These are phyloP conservation scores for Hycleus phaleratus DNA, from an alignment of 1,140 invertebrate genomes.

Conservation along the genomic window DNA sequence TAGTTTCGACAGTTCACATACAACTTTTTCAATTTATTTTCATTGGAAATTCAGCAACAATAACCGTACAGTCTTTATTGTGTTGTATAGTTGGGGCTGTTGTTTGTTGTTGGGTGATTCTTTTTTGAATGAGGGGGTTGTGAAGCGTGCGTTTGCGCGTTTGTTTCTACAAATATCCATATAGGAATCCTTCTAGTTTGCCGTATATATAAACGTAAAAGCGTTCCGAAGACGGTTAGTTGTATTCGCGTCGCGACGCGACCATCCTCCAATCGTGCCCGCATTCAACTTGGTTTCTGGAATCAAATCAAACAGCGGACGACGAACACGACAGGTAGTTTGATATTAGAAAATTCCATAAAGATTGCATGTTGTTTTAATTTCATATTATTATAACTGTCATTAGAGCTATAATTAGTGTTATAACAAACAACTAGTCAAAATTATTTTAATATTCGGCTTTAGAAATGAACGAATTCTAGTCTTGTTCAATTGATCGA, in stretches of 20 bases:
- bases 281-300: neutral
- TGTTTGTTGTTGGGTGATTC: too few species aligned
- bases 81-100: too few species aligned
- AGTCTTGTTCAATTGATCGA: constrained; percentile 15
- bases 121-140: constrained; percentile 1
- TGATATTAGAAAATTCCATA: neutral
- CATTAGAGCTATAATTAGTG: too few species aligned
- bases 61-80: too few species aligned
- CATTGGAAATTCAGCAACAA: too few species aligned
- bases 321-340: neutral
- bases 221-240: constrained; percentile 7
- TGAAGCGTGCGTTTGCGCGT: constrained; percentile 8
- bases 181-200: constrained; percentile 2
- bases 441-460: neutral
- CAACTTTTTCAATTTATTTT: too few species aligned
- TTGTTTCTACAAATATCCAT: constrained; percentile 1
- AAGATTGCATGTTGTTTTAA: neutral
- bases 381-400: too few species aligned
- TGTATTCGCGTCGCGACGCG: constrained; percentile 16
- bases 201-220: constrained; percentile 15
- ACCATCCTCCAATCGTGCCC: neutral
- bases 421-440: too few species aligned
- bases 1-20: too few species aligned
- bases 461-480: constrained; percentile 11
- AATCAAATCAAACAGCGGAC: neutral